Evolutionary conservation across 2,113 vertebrate genomes (phyloP), one percentile per base, ranked within the genome.

Genomic region (Forbesichthys agassizii): DNA sequence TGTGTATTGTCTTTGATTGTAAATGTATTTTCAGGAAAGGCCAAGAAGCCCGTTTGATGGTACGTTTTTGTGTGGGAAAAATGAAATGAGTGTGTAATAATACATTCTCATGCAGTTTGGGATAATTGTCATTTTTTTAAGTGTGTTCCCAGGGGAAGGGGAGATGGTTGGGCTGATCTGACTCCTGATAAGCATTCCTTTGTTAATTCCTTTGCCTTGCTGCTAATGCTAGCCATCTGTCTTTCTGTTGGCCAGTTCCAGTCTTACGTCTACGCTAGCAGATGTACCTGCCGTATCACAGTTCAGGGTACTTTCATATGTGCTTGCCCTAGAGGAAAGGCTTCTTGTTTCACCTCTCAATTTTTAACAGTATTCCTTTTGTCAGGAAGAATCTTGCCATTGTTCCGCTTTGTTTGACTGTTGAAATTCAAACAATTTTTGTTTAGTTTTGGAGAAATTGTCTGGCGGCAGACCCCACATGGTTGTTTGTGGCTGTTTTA

Each of bases 401-500:
- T 52, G 73, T 70, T 78, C 60, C 64, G 65, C 73, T 84, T 75
- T 70, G 81, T 61, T 54, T 55, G 61, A 79, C 53, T 51, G 66
- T 84, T 78, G 80, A 65, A 88, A 86, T 81, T 84, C 82, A 68
- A 83, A 75, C 75, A 81, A 79, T 85, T 64, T 69, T 14, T 52
- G 36, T 62, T 61, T 62, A 13, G 61, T 74, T 71, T 90, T 78
- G 66, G 72, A 85, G 60, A 84, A 74, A 79, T 75, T 86, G 53
- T 84, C 84, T 74, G 67, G 75, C 84, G 69, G 78, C 67, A 69
- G 83, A 85, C 73, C 68, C 83, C 88, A 89, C 85, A 74, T 79
- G 79, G 79, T 81, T 80, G 74, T 78, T 75, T 90, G 86, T 90
- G 80, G 81, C 75, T 88, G 84, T 89, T 88, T 89, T 88, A 83